Base-by-base conservation (phyloP, 1,140 invertebrate species). In the Sarcophaga peregrina region DNA sequence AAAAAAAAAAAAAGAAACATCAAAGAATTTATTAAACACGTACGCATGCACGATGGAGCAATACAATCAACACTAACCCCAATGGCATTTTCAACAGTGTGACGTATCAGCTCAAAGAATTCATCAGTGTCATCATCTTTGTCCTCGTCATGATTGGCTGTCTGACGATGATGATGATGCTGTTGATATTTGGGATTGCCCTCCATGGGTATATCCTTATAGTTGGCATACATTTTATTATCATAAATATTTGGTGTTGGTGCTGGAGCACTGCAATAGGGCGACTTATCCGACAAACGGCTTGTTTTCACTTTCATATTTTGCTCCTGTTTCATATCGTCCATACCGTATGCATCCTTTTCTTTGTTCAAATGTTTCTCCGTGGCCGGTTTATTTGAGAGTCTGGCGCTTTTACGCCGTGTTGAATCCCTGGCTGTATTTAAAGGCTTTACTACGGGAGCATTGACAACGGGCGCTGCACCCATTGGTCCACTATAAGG, bases 61-160 rank as follows among this genome's bases (percentile, higher is more conserved):
- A 4, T n/a, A 75, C n/a, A 37, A n/a, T n/a, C n/a, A n/a, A n/a
- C n/a, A 81, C 78, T 86, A 80, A 89, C 88, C 9, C 86, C 88
- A 52, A 89, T 86, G 13, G 88, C 88, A 48, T 78, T 85, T 15
- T 86, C 86, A 0, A 89, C 88, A 0, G 88, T 89, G 52, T 87
- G 86, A 11, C 87, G 86, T 20, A 89, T 89, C 0, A 89, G 83
- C 47, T 88, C 85, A 80, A 89, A 89, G 58, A 89, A 89, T 84
- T 89, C 88, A 45, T 89, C 88, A 11, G 88, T 87, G 84, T 87
- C 88, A 15, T 88, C 88, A 45, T 89, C 88, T 84, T 88, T 89
- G 8, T 87, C 87, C 15, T 88, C 88, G 48, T 84, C 83, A 73
- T 85, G 84, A 68, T 84, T 82, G 37, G 80, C 75, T 11, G 46